A percentile compares a stretch with the other conserved stretches of the same genome.
Conservation (phyloP, 2,888 invertebrate species). For the Nyleta sp. region DNA sequence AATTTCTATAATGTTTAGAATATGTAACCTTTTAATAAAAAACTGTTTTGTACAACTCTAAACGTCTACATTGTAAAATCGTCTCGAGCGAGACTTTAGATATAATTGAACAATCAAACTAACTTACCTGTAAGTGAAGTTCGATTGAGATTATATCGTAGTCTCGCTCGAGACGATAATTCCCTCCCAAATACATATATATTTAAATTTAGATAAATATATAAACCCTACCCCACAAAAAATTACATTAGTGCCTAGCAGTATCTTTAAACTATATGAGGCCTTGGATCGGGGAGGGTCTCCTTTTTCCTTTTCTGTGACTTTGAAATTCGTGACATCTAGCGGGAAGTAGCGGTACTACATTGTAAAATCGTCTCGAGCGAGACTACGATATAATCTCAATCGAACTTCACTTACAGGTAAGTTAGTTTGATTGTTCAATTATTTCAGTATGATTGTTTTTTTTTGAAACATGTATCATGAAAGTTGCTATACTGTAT, state of each 20-base stretch:
- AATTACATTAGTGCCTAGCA: too few relatives aligned
- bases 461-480: too few relatives aligned
- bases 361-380: conserved; percentile 14
- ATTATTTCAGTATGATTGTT: too few relatives aligned
- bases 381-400: conserved; percentile 10
- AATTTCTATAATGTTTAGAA: neutral
- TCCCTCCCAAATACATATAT: neutral
- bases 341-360: too few relatives aligned
- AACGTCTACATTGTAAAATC: conserved; percentile 4
- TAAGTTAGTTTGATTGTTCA: conserved; percentile 6
- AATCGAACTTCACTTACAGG: conserved; percentile 13
- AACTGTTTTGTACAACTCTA: neutral
- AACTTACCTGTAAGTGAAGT: conserved; percentile 16
- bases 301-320: too few relatives aligned
- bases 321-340: too few relatives aligned
- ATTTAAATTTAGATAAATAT: too few relatives aligned
- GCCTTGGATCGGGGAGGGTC: too few relatives aligned
- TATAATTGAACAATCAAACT: conserved; percentile 8
- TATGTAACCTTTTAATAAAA: neutral
- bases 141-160: conserved; percentile 7
- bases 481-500: too few relatives aligned
- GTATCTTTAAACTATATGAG: too few relatives aligned
- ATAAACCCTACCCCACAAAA: too few relatives aligned
- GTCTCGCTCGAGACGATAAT: conserved; percentile 10
- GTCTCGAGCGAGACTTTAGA: conserved; percentile 13